Base-by-base conservation (phyloP, 2,888 invertebrate genomes). In the Cantharis nigra region DNA sequence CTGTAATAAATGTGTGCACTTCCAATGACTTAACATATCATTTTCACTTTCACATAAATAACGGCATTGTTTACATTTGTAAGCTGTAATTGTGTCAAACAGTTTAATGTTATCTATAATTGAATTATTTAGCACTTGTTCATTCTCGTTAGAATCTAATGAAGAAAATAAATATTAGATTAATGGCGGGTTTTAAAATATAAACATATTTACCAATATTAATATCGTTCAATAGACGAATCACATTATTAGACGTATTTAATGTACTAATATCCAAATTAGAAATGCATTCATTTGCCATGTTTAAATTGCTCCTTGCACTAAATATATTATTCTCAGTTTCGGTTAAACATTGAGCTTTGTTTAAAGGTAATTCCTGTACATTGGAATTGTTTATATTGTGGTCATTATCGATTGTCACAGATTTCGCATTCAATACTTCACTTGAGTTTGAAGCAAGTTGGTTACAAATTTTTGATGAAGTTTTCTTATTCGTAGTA, bases 11-110 rank as follows among this genome's bases (percentile, higher is more conserved):
- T 86, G 86, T 67, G 81, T 78, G 20, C 81, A 77, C 49, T 81
- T 82, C 65, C 87, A 82, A 81, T 89, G 88, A 26, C 79, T 80
- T 11, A 82, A 81, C 71, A 89, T 87, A 62, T 85, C 84, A 4
- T 84, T 82, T 71, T 82, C 79, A 65, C 83, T 82, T 80, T 88
- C 87, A 81, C 85, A 86, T 16, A 87, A 80, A 82, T 83, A 85
- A 5, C 80, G 80, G 78, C 89, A 89, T 63, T 85, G 79, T 80
- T 86, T 88, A 81, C 89, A 89, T 80, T 87, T 87, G 69, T 85
- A 82, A 3, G 87, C 87, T 20, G 83, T 83, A 28, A 88, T 82
- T 70, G 83, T 81, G 28, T 85, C 84, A 77, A 71, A 79, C 14
- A 71, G 28, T 18, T 74, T 23, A 14, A n/a, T 16, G 18, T 64